phyloP scores from a whole-genome alignment of 2,113 vertebrate genomes.

The Pygathrix nemaeus region DNA sequence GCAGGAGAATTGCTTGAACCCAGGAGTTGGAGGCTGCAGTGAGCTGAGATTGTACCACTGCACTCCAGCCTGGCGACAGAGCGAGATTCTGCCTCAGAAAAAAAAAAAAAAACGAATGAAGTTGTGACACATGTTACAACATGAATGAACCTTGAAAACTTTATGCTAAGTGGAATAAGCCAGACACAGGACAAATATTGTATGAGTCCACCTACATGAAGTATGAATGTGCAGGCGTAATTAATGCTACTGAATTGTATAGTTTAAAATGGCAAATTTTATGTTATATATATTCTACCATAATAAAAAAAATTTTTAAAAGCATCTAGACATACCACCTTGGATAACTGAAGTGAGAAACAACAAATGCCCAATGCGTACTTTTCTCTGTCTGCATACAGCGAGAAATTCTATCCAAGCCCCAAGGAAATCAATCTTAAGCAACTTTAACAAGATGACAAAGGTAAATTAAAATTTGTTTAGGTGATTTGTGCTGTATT shows the following conservation, averaged over 20 bases:
- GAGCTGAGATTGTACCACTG: too few relatives aligned
- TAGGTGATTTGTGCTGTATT: not conserved
- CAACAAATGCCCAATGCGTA: not conserved
- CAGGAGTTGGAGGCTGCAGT: too few relatives aligned
- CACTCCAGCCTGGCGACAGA: too few relatives aligned
- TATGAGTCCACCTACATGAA: not conserved
- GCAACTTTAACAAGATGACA: not conserved
- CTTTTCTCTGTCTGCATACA: not conserved
- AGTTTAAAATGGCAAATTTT: not conserved
- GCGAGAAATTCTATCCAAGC: not conserved
- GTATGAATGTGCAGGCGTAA: not conserved
- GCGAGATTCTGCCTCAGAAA: too few relatives aligned
- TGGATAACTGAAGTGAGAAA: not conserved
- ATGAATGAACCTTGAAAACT: not conserved
- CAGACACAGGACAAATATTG: not conserved
- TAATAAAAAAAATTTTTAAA: not conserved
- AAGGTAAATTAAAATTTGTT: not conserved
- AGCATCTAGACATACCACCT: not conserved
- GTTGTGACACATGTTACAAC: not conserved
- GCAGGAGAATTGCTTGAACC: too few relatives aligned
- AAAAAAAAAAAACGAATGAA: not conserved
- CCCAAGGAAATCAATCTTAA: not conserved
- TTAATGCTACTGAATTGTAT: not conserved
- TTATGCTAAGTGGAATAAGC: not conserved
- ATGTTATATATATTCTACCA: not conserved